Conservation (phyloP, 1,140 invertebrate genomes). For the Frieseomelitta varia region DNA sequence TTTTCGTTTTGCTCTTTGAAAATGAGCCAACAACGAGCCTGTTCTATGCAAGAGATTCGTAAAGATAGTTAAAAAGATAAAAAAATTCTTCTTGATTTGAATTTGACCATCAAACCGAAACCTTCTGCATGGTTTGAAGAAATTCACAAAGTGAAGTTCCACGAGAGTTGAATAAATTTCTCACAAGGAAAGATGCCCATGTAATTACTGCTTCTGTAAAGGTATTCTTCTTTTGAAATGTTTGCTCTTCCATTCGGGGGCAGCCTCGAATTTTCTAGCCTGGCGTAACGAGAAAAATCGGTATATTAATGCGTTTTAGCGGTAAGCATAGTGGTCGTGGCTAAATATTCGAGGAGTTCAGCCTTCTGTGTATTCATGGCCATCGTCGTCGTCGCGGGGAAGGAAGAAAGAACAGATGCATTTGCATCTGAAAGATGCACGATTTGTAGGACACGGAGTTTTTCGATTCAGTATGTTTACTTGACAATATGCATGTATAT, state of each 20-base stretch:
- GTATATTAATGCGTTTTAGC: slow-evolving; percentile 21
- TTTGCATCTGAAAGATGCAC: slow-evolving; percentile 56
- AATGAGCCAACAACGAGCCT: slow-evolving; percentile 1
- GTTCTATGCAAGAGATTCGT: too few species aligned
- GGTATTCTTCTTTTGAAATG: not conserved
- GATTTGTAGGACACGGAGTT: slow-evolving; percentile 42
- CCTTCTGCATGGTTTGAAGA: not conserved
- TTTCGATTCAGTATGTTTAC: not conserved
- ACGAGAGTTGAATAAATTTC: not conserved
- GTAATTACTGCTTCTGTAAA: not conserved
- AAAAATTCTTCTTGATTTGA: not conserved
- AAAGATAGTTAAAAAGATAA: too few species aligned
- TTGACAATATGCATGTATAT: not conserved
- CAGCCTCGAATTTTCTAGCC: slow-evolving; percentile 5
- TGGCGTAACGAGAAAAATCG: slow-evolving; percentile 15
- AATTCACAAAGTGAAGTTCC: not conserved
- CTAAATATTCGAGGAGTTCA: slow-evolving; percentile 36
- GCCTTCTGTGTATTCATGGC: slow-evolving; percentile 59
- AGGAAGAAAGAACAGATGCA: slow-evolving; percentile 41
- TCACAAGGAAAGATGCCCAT: not conserved
- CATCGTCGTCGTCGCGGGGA: not conserved
- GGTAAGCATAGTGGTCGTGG: not conserved
- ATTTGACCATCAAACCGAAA: not conserved
- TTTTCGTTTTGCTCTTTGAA: slow-evolving; percentile 30
- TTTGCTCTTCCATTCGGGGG: not conserved